phyloP scores from a whole-genome alignment of 2,113 vertebrate genomes.

The Gorsachius goisagi region DNA sequence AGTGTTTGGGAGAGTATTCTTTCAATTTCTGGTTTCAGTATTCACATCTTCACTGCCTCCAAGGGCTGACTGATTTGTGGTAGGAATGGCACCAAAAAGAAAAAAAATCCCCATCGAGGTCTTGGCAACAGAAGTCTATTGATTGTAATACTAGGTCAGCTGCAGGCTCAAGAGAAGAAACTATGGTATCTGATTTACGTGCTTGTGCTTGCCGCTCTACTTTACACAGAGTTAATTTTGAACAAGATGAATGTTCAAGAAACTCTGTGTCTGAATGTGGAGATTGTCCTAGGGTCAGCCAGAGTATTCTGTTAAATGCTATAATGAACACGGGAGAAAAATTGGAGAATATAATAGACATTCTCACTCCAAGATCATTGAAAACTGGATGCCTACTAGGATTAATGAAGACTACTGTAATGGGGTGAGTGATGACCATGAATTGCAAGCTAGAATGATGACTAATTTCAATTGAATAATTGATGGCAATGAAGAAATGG shows the following conservation, averaged over 20 bases:
- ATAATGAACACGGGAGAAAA: slow-evolving; percentile 56
- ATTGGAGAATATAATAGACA: slow-evolving; percentile 36
- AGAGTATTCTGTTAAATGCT: slow-evolving; percentile 39
- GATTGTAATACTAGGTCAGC: background rate
- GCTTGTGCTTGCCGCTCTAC: background rate
- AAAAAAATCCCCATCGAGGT: slow-evolving; percentile 47
- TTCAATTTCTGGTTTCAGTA: background rate
- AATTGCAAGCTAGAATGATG: background rate
- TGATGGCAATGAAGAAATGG: background rate
- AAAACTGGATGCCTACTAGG: background rate
- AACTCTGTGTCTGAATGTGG: background rate
- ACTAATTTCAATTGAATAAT: background rate
- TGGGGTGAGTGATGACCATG: slow-evolving; percentile 48
- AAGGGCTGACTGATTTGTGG: background rate
- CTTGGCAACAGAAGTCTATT: background rate
- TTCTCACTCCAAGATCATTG: slow-evolving; percentile 21
- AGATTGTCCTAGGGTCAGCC: slow-evolving; percentile 12
- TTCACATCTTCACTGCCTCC: background rate
- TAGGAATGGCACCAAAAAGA: slow-evolving; percentile 49
- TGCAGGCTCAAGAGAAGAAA: background rate
- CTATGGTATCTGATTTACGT: background rate
- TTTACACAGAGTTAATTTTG: slow-evolving; percentile 4
- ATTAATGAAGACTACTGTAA: background rate
- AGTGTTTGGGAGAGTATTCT: background rate
- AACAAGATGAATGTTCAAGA: background rate